Conservation (phyloP, 2,888 invertebrate genomes). For the Drosophila prostipennis region DNA sequence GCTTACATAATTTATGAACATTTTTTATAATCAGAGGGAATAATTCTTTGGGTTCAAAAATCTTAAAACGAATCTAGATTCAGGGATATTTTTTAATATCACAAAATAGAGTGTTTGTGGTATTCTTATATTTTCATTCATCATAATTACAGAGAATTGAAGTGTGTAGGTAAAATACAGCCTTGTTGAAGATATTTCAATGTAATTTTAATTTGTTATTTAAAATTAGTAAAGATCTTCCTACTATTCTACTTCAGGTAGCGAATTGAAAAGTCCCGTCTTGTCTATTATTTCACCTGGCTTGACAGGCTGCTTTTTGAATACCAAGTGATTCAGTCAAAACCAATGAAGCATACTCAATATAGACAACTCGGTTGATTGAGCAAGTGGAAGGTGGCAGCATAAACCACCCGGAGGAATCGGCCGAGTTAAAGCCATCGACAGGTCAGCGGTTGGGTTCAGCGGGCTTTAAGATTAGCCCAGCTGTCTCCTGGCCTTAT, state of each 20-base stretch:
- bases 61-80: too few species aligned
- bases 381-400: background rate
- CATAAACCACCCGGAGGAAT: constrained; percentile 9
- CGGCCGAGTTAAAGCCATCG: constrained; percentile 31
- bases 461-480: constrained; percentile 41
- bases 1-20: too few species aligned
- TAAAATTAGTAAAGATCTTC: background rate
- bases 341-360: constrained; percentile 37
- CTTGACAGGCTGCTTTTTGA: constrained; percentile 3
- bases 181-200: too few species aligned
- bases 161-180: too few species aligned
- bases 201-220: too few species aligned
- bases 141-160: too few species aligned
- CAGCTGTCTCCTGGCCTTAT: constrained; percentile 25
- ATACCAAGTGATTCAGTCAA: constrained; percentile 27
- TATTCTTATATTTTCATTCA: too few species aligned
- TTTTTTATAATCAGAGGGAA: too few species aligned
- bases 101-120: too few species aligned
- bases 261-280: background rate
- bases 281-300: constrained; percentile 12
- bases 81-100: too few species aligned
- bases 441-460: constrained; percentile 35
- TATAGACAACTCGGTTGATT: constrained; percentile 49
- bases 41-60: too few species aligned
- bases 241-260: background rate